Base-by-base conservation (phyloP, 2,888 invertebrate genomes). In the Digitonthophagus gazella region DNA sequence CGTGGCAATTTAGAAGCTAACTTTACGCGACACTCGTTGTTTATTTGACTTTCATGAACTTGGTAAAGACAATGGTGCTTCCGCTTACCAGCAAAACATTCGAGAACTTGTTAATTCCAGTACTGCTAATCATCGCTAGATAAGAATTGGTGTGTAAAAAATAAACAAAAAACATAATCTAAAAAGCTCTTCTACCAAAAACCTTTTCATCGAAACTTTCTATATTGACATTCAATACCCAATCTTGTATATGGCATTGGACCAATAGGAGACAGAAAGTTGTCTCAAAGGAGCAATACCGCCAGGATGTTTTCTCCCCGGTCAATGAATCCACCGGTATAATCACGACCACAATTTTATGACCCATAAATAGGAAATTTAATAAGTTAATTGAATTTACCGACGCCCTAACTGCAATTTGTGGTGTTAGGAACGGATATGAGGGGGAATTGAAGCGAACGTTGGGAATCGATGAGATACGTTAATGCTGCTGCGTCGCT, bases 351-450 rank as follows among this genome's bases (percentile, higher is more conserved):
- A 11, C 28, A 11, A 58, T 18, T 61, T 61, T 61, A 61, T 20
- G 61, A 19, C 61, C 61, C n/a, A 61, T 61, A 61, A 61, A 61
- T 44, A 61, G 11, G 18, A 20, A 61, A 61, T 61, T 61, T 61
- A 61, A 61, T 61, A 61, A 61, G 61, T 61, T 61, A 61, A 61
- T 61, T 61, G 61, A 61, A 61, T 61, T 61, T 61, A 61, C 61
- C 61, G 16, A 4, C 61, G 61, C 5, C 4, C 16, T 11, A 61
- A 61, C 20, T 61, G 61, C 61, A 61, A 61, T 18, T 61, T 61
- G 20, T 20, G 61, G 6, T 20, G 8, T n/a, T 20, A 20, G 1
- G 19, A 20, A 19, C 61, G 61, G 28, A 44, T 44, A 44, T 44
- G 28, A 44, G 8, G 6, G n/a, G 11, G 28, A 44, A 44, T 44